phyloP scores from a whole-genome alignment of 2,797 vertebrate genomes.

The Acomys russatus region DNA sequence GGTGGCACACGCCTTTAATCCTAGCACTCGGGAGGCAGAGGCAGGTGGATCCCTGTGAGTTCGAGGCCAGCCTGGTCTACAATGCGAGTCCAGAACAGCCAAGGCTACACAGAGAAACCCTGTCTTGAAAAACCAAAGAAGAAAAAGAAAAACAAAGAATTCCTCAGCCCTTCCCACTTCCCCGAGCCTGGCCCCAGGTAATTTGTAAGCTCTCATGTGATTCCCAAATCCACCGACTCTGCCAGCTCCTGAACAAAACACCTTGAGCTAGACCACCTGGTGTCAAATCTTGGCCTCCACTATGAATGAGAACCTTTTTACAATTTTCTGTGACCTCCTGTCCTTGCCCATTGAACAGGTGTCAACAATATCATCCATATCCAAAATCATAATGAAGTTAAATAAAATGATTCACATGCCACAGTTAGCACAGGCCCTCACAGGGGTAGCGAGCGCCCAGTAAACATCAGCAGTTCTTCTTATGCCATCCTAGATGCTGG shows the following conservation, averaged over 20 bases:
- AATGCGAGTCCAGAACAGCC: too few relatives aligned
- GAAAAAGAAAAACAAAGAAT: too few relatives aligned
- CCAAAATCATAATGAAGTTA: constrained; percentile 14
- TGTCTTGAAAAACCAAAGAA: too few relatives aligned
- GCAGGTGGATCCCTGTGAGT: too few relatives aligned
- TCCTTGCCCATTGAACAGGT: background rate
- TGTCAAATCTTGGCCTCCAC: background rate
- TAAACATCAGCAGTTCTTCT: background rate
- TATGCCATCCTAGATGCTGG: background rate
- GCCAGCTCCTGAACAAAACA: background rate
- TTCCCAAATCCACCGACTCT: background rate
- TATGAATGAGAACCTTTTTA: background rate
- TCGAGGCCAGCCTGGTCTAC: too few relatives aligned
- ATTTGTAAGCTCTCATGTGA: background rate
- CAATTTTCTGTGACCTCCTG: constrained; percentile 5
- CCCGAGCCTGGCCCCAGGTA: background rate
- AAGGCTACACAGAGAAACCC: too few relatives aligned
- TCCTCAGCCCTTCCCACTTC: background rate
- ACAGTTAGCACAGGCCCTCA: background rate
- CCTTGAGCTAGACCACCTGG: background rate
- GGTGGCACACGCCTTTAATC: too few relatives aligned
- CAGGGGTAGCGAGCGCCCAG: background rate
- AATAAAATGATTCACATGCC: constrained; percentile 11
- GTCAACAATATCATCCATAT: background rate
- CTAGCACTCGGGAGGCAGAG: too few relatives aligned